These are phyloP conservation scores for Apodemia duryi DNA, from an alignment of 2,888 invertebrate genomes.

Conservation along the genomic window DNA sequence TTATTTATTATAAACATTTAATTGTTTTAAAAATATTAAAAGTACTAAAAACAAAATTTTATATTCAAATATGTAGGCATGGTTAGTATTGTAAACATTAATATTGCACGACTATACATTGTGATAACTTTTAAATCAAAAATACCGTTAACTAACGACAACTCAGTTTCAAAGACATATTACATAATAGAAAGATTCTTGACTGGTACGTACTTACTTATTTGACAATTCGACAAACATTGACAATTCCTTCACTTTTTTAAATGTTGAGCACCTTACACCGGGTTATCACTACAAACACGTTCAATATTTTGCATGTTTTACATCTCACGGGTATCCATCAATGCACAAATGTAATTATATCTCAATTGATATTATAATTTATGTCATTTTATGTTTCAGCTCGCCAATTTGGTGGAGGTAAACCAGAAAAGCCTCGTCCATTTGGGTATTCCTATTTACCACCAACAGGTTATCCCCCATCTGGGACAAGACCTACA, in stretches of 20 bases:
- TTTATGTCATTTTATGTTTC: constrained; percentile 41
- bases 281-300: neutral
- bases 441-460: constrained; percentile 80
- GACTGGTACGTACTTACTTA: neutral
- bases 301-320: neutral
- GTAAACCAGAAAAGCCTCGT: constrained; percentile 83
- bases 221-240: neutral
- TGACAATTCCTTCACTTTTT: neutral
- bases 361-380: neutral
- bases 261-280: neutral
- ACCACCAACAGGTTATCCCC: constrained; percentile 65
- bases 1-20: no score
- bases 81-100: no score
- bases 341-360: neutral
- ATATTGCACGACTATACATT: no score
- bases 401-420: constrained; percentile 85
- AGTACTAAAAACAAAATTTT: no score
- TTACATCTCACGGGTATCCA: constrained; percentile 3
- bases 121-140: no score
- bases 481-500: constrained; percentile 60
- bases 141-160: no score
- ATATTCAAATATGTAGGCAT: no score
- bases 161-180: no score
- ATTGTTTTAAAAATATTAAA: no score
- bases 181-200: neutral